Percentiles rank a stretch among this genome's conserved stretches.
Conservation (phyloP, 2,797 vertebrate species). For the Kryptolebias ocellatus region DNA sequence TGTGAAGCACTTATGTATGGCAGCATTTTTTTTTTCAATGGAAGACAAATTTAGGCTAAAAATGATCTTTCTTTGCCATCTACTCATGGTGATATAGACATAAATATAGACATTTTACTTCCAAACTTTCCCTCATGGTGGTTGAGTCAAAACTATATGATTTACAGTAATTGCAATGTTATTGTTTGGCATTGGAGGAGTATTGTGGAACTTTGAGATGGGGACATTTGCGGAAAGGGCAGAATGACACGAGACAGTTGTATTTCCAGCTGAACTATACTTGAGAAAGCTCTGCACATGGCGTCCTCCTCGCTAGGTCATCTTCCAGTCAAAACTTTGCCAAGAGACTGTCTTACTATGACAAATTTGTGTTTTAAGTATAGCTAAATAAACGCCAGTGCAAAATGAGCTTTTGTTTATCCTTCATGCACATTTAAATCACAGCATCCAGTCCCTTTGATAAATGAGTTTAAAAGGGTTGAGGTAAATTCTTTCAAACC, state of each 20-base stretch:
- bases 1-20: slow-evolving; percentile 85
- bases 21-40: slow-evolving; percentile 72
- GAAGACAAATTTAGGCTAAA: slow-evolving; percentile 79
- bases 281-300: slow-evolving; percentile 11
- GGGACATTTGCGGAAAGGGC: slow-evolving; percentile 34
- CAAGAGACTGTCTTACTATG: slow-evolving; percentile 49
- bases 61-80: slow-evolving; percentile 70
- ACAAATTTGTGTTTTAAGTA: slow-evolving; percentile 61
- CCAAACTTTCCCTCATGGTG: slow-evolving; percentile 56
- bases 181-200: slow-evolving; percentile 68
- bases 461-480: slow-evolving; percentile 38
- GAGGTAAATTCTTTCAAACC: slow-evolving; percentile 19
- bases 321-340: slow-evolving; percentile 23
- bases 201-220: slow-evolving; percentile 47
- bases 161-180: slow-evolving; percentile 74
- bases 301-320: slow-evolving; percentile 22
- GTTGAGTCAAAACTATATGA: slow-evolving; percentile 64
- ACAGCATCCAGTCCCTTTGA: slow-evolving; percentile 49
- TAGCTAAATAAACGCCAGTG: slow-evolving; percentile 50
- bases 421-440: slow-evolving; percentile 44
- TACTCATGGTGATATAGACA: slow-evolving; percentile 70
- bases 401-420: slow-evolving; percentile 48
- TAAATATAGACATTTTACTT: slow-evolving; percentile 66
- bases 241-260: slow-evolving; percentile 45
- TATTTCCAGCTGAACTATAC: slow-evolving; percentile 43